Percentiles rank a stretch among this genome's conserved stretches.
These are phyloP conservation scores for Amazona vittata DNA, from an alignment of 2,113 vertebrate species.

Conservation along the genomic window DNA sequence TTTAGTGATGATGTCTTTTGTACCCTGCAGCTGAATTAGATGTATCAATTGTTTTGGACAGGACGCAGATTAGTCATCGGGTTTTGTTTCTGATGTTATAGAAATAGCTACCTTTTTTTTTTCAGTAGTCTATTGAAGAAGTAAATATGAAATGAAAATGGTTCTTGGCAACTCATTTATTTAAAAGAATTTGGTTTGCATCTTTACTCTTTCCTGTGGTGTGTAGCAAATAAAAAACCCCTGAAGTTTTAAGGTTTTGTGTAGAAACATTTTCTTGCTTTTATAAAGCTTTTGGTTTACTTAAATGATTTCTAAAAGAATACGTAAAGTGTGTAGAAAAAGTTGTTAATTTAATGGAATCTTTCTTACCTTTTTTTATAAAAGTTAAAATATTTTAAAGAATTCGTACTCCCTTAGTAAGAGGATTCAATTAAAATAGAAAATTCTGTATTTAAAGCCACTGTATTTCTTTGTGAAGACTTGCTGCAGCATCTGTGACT, in stretches of 20 bases:
- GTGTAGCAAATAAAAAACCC: background rate
- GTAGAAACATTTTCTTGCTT: background rate
- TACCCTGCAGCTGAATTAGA: background rate
- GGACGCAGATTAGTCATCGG: background rate
- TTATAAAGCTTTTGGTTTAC: background rate
- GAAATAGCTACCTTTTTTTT: background rate
- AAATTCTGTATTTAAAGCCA: background rate
- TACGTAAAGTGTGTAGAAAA: background rate
- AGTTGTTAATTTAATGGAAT: background rate
- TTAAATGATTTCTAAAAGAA: background rate
- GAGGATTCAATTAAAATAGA: background rate
- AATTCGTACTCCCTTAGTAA: background rate
- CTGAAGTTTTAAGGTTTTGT: background rate
- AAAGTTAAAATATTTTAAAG: background rate
- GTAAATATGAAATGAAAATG: background rate
- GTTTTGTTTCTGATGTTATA: background rate
- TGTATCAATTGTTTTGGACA: background rate
- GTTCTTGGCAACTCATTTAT: background rate
- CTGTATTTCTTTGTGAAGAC: background rate
- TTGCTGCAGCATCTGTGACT: background rate
- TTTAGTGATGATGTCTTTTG: background rate
- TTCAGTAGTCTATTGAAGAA: background rate
- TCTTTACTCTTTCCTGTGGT: background rate
- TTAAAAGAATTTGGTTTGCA: background rate
- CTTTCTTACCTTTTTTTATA: background rate